Base-by-base conservation (phyloP, 23 tunicate species). In the Trididemnum miniatum region DNA sequence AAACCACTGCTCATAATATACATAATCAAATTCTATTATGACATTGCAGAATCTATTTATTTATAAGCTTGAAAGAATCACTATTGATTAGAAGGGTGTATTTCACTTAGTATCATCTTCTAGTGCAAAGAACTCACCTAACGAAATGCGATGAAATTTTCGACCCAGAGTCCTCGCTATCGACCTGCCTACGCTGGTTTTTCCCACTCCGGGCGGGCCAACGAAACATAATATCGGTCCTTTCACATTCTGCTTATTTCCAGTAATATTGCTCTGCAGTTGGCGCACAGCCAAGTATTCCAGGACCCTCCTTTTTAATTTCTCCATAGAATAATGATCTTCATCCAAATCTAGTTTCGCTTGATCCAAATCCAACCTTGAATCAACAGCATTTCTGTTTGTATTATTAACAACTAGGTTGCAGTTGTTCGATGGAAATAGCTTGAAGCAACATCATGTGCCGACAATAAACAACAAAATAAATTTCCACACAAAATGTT, bases 131-230 rank as follows among this genome's bases (percentile, higher is more conserved):
- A n/a, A 22, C 82, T 20, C 57, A 87, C 92, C 92, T 2, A 87
- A 51, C 22, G 92, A 78, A 20, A 87, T 87, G 35, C 92, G 65
- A 31, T 87, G 92, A 75, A 81, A 87, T 57, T 87, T 87, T 63
- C 92, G 65, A 1, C 92, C 92, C 35, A 87, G 82, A 27, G 92
- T 77, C 22, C 71, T 33, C 0, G 92, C 92, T 34, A 87, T 87
- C 12, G 92, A 87, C 33, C 82, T 31, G 2, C 86, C 92, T 0
- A 87, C 76, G 44, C 86, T 81, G 32, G 92, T 87, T 35, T 87
- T 87, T 20, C 92, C 92, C 9, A 87, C 86, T 12, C 92, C 92
- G 0, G 92, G 92, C 0, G 92, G 92, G 15, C 92, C 92, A 34
- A 87, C 86, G 49, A 87, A 81, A 49, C 92, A 87, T 35, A 87